Evolutionary conservation across 2,113 vertebrate species (phyloP).

Genomic region (Gallinago paraguaiae): DNA sequence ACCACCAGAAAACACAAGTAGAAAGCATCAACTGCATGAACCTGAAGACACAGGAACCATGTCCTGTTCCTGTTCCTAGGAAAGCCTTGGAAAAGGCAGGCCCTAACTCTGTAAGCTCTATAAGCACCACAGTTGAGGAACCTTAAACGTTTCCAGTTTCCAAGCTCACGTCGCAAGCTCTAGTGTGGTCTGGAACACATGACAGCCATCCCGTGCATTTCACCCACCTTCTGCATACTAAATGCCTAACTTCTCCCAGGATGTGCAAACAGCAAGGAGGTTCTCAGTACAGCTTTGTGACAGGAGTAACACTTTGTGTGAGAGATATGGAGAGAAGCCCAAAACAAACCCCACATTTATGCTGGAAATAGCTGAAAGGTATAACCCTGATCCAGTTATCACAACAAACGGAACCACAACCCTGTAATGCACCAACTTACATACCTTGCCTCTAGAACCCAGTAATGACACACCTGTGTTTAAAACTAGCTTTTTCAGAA

Average conservation of each 20-base stretch:
- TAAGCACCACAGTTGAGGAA: background rate
- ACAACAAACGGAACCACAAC: background rate
- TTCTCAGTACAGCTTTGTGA: background rate
- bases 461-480: background rate
- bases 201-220: background rate
- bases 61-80: no score
- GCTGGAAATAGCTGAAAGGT: background rate
- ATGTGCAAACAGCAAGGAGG: background rate
- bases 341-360: background rate
- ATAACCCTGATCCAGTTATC: background rate
- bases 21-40: background rate
- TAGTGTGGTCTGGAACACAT: background rate
- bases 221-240: background rate
- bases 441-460: background rate
- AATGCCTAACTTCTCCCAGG: background rate
- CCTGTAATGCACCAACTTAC: fast-evolving
- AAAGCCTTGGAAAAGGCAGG: background rate
- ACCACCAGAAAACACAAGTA: background rate
- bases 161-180: background rate
- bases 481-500: background rate
- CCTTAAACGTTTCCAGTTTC: background rate
- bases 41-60: background rate
- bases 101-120: background rate
- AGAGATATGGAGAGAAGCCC: background rate
- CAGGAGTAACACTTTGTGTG: background rate